Evolutionary conservation across 2,113 vertebrate genomes (phyloP).

Genomic region (Amblyornis subalaris): DNA sequence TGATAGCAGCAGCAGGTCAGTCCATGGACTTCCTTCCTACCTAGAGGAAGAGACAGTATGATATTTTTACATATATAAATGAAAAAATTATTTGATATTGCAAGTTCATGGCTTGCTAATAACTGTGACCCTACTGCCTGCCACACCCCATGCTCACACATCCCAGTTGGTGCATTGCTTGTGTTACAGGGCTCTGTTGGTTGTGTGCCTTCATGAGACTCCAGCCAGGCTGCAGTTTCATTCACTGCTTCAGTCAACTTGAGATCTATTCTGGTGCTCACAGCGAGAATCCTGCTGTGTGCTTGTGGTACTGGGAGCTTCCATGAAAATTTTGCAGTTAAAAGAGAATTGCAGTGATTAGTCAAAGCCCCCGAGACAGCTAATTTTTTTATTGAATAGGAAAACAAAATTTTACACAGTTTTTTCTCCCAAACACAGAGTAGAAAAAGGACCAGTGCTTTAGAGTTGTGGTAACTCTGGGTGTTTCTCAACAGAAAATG

Average conservation of each 20-base stretch:
- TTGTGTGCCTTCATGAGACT: background rate
- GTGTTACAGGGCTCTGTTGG: rapidly evolving
- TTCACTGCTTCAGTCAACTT: background rate
- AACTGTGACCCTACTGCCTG: background rate
- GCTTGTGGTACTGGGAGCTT: background rate
- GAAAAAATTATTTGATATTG: background rate
- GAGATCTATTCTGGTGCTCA: background rate
- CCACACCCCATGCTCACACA: rapidly evolving
- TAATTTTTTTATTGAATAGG: background rate
- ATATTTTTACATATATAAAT: background rate
- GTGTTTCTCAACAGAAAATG: background rate
- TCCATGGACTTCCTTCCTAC: too few species aligned
- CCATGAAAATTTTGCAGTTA: background rate
- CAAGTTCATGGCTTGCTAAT: background rate
- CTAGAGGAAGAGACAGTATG: background rate
- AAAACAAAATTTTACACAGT: background rate
- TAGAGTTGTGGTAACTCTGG: background rate
- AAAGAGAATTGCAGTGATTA: background rate
- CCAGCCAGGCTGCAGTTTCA: background rate
- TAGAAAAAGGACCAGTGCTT: background rate
- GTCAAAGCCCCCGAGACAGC: background rate
- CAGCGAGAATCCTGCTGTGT: background rate
- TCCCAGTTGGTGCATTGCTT: background rate
- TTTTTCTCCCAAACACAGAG: background rate
- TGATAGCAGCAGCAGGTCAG: background rate